Evolutionary conservation across 2,113 vertebrate genomes (phyloP).

Genomic region (Paradoxurus hermaphroditus): DNA sequence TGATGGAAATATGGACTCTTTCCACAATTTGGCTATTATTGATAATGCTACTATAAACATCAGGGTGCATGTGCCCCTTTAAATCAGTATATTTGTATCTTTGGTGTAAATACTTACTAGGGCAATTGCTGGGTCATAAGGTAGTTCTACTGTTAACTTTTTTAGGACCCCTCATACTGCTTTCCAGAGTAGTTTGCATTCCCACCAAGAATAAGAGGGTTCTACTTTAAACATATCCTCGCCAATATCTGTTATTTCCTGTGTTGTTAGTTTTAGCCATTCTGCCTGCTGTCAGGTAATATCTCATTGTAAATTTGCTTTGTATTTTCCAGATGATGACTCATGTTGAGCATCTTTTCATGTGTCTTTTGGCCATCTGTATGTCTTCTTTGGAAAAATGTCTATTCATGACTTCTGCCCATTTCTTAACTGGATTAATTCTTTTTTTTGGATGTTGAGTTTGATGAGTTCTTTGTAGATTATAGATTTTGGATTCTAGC

Average conservation of each 20-base stretch:
- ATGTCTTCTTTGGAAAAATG: neutral
- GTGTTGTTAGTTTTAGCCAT: neutral
- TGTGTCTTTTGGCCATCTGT: neutral
- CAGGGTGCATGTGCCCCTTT: neutral
- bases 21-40: neutral
- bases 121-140: neutral
- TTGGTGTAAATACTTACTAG: neutral
- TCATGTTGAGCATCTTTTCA: neutral
- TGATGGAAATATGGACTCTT: neutral
- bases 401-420: neutral
- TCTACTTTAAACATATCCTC: neutral
- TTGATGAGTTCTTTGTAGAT: neutral
- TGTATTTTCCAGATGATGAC: neutral
- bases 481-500: neutral
- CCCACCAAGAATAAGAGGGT: neutral
- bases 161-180: neutral
- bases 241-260: neutral
- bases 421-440: neutral
- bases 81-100: neutral
- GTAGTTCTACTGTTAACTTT: neutral
- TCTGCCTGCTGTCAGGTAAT: neutral
- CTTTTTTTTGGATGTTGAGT: neutral
- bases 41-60: neutral
- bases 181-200: neutral
- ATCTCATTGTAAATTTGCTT: neutral